phyloP scores from a whole-genome alignment of 1,140 invertebrate species.

The Delia radicum region DNA sequence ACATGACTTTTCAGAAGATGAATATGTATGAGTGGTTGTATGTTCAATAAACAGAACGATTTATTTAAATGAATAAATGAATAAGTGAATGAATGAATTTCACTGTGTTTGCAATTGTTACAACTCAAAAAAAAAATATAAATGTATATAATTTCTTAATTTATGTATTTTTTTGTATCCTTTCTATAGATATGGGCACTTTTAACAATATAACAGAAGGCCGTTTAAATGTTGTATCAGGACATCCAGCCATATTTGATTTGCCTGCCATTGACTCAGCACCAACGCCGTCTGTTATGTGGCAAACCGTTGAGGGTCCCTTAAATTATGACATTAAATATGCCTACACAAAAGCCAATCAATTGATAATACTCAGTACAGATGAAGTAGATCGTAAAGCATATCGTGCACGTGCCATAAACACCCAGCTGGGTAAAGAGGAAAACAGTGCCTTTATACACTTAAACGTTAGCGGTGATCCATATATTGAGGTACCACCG shows the following conservation, averaged over 20 bases:
- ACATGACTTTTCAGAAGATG: not conserved
- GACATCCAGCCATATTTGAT: too few relatives aligned
- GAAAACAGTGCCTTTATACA: conserved; percentile 81
- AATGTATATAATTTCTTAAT: conserved; percentile 16
- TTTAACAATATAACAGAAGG: conserved; percentile 73
- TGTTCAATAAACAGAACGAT: too few relatives aligned
- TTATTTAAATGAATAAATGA: too few relatives aligned
- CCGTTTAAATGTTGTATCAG: conserved; percentile 67
- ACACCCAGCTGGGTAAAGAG: conserved; percentile 83
- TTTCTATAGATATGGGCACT: conserved; percentile 79
- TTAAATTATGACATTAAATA: conserved; percentile 79
- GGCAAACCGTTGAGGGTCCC: conserved; percentile 74
- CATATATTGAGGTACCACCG: conserved; percentile 72
- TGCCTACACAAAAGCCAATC: conserved; percentile 69
- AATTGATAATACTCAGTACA: conserved; percentile 86
- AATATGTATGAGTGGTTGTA: not conserved
- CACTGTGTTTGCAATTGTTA: not conserved
- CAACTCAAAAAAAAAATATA: conserved; percentile 7
- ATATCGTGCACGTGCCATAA: conserved; percentile 81
- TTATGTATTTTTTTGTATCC: conserved; percentile 10
- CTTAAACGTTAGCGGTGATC: conserved; percentile 70
- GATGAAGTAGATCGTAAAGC: conserved; percentile 70
- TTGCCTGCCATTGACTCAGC: conserved; percentile 80
- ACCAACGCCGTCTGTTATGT: conserved; percentile 78
- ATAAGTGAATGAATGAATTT: not conserved